phyloP scores from a whole-genome alignment of 2,888 invertebrate species.

The Palloptera scutellata region DNA sequence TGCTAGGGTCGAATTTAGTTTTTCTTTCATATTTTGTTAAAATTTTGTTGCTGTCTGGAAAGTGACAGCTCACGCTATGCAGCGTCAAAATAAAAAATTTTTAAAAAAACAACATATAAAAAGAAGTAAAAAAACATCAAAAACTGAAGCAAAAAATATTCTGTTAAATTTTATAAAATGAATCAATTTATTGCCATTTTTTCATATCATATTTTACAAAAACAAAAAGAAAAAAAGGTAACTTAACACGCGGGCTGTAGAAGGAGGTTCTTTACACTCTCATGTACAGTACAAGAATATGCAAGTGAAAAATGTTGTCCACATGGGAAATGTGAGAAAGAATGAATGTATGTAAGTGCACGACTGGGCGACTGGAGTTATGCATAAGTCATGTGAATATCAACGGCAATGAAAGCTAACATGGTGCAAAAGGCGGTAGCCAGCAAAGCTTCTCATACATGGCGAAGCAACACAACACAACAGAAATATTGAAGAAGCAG shows the following conservation, averaged over 20 bases:
- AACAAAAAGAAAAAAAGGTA: background rate
- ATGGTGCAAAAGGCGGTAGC: background rate
- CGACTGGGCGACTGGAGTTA: too few species aligned
- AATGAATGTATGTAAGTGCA: too few species aligned
- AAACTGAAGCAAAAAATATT: background rate
- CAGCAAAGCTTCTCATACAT: background rate
- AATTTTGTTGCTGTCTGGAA: too few species aligned
- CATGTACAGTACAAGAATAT: background rate
- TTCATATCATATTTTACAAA: background rate
- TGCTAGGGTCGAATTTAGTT: too few species aligned
- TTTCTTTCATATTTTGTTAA: too few species aligned
- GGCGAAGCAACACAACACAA: background rate
- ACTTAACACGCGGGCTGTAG: too few species aligned
- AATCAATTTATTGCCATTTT: constrained; percentile 1
- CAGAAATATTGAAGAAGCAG: background rate
- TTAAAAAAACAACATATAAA: background rate
- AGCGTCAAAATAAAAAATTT: background rate
- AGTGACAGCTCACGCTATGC: background rate
- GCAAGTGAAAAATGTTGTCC: background rate
- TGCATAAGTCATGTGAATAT: too few species aligned
- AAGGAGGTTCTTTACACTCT: too few species aligned
- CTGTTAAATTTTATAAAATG: background rate
- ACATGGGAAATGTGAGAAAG: too few species aligned
- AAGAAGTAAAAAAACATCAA: background rate
- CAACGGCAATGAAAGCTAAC: background rate